Evolutionary conservation across 2,888 invertebrate species (phyloP), one percentile per base, ranked within the genome.

Genomic region (Diarsia rubi): DNA sequence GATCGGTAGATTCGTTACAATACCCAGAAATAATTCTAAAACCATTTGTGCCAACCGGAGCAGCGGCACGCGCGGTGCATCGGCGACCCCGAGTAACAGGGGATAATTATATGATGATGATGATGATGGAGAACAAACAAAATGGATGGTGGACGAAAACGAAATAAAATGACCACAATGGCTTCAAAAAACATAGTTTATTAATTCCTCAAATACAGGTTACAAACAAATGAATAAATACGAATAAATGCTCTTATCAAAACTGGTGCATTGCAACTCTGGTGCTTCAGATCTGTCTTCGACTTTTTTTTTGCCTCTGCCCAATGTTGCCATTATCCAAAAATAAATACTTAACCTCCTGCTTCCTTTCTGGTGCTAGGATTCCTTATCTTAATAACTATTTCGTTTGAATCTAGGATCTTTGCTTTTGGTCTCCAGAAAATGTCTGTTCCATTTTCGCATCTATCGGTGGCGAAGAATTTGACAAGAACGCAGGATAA

Each of bases 401-500:
- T 63, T 4, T 79, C 71, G 0, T 60, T n/a, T n/a, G 67, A 63
- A 24, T 49, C 52, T 0, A 79, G 74, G 0, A 81, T 54, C 12
- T 69, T 75, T 0, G 14, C 44, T 49, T n/a, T 73, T 0, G 85
- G 74, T 14, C 60, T 63, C 79, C 79, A 78, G 24, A 83, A 78
- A 0, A 70, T 12, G 0, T 78, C 68, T 21, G 11, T 0, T 12
- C 1, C 6, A 44, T 44, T 4, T 21, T 0, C 1, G 52, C 21
- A 0, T 47, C n/a, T 0, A 16, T 63, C 12, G 0, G n/a, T 16
- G 0, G 57, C 0, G 8, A 66, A 77, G 24, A 80, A 27, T 47
- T 79, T 69, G 0, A 73, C 67, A 0, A 83, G 63, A 11, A 80
- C 31, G 24, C 76, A 84, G 0, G 85, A 82, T 1, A 86, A 68